phyloP scores from a whole-genome alignment of 2,113 vertebrate genomes.

The Anarhynchus alexandrinus region DNA sequence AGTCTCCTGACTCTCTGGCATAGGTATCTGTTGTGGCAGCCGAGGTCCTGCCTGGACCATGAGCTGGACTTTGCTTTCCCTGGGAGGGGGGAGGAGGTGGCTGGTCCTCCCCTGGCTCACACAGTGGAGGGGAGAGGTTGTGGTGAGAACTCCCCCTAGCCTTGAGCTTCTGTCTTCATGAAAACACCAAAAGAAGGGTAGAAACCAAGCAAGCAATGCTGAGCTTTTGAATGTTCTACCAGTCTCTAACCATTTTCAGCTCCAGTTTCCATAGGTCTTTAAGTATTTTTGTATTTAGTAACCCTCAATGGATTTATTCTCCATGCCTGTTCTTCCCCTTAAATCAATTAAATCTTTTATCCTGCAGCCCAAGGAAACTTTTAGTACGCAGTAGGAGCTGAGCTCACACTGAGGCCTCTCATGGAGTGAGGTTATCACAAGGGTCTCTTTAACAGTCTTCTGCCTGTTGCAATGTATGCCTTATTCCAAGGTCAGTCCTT shows the following conservation, averaged over 20 bases:
- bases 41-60: background rate
- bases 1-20: background rate
- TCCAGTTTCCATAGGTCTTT: background rate
- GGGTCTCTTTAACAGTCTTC: background rate
- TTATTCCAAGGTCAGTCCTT: background rate
- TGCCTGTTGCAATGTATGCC: background rate
- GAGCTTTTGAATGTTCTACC: background rate
- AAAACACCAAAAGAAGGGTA: background rate
- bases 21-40: background rate
- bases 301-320: background rate
- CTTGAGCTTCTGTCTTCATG: background rate
- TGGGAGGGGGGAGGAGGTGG: background rate
- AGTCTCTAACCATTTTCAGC: background rate
- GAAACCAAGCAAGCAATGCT: background rate
- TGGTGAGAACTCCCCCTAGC: accelerated
- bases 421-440: background rate
- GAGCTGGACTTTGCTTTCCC: background rate
- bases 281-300: background rate
- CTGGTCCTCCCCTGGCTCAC: background rate
- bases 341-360: background rate
- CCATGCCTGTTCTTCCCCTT: background rate
- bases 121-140: background rate
- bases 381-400: background rate
- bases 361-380: background rate
- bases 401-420: background rate